Conservation (phyloP, 2,797 vertebrate species). For the Philypnodon macrostomus region DNA sequence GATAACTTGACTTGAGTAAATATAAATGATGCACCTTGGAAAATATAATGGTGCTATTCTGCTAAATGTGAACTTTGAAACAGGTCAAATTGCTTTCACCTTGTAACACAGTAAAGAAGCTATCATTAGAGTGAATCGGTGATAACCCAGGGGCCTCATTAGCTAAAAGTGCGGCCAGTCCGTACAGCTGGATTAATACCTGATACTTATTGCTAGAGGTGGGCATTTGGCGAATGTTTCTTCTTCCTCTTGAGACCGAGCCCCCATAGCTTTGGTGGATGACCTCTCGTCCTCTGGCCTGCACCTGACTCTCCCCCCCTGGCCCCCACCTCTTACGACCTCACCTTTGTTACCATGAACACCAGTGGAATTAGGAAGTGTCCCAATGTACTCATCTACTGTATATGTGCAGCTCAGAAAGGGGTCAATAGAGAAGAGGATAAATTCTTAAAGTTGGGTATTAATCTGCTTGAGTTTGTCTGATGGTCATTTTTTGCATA, state of each 20-base stretch:
- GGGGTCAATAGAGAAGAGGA: background rate
- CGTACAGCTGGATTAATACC: slow-evolving; percentile 56
- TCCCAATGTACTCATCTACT: slow-evolving; percentile 9
- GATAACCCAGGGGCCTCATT: slow-evolving; percentile 69
- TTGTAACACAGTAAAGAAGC: slow-evolving; percentile 21
- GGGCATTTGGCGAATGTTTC: slow-evolving; percentile 24
- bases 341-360: slow-evolving; percentile 53
- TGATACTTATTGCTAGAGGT: slow-evolving; percentile 35
- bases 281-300: slow-evolving; percentile 51
- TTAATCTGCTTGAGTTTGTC: no score
- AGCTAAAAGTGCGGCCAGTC: slow-evolving; percentile 37
- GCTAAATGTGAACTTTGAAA: slow-evolving; percentile 23
- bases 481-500: no score
- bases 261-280: slow-evolving; percentile 31
- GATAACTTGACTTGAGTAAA: no score
- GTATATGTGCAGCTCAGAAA: background rate
- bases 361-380: slow-evolving; percentile 39
- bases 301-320: slow-evolving; percentile 26
- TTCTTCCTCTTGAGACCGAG: slow-evolving; percentile 33
- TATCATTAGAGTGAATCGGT: slow-evolving; percentile 55
- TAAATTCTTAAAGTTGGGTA: slow-evolving; percentile 3
- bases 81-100: slow-evolving; percentile 18
- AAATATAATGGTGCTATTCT: slow-evolving; percentile 9
- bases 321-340: slow-evolving; percentile 55
- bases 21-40: slow-evolving; percentile 3